Percentiles rank a stretch among this genome's conserved stretches.
Conservation (phyloP, 2,797 vertebrate genomes). For the Esox lucius region DNA sequence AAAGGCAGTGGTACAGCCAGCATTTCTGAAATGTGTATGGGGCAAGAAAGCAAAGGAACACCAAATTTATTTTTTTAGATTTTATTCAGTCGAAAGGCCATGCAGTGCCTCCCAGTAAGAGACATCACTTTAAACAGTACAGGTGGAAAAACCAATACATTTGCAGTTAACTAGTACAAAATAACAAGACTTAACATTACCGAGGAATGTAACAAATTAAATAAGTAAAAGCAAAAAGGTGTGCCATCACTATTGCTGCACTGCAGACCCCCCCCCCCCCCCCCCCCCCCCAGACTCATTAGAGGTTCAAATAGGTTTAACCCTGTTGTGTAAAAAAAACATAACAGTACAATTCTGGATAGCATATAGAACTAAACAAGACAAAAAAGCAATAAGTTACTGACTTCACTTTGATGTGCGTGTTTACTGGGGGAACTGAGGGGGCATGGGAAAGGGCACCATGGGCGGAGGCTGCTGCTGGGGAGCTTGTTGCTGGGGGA, state of each 20-base stretch:
- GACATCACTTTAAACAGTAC: constrained; percentile 88
- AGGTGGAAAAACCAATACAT: constrained; percentile 83
- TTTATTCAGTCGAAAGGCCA: constrained; percentile 85
- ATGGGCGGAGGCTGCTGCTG: constrained; percentile 73
- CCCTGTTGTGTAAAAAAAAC: constrained; percentile 70
- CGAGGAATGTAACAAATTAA: constrained; percentile 84
- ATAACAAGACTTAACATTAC: constrained; percentile 69
- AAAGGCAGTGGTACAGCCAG: neutral
- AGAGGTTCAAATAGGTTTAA: constrained; percentile 57
- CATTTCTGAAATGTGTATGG: neutral
- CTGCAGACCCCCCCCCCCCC: constrained; percentile 83
- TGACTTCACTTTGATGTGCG: constrained; percentile 59
- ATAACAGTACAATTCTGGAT: constrained; percentile 81
- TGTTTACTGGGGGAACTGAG: constrained; percentile 89
- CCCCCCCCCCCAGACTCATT: constrained; percentile 56
- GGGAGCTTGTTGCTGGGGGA: constrained; percentile 77
- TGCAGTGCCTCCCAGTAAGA: constrained; percentile 87
- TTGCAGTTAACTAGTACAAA: constrained; percentile 97
- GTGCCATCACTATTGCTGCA: constrained; percentile 88
- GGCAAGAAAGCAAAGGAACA: constrained; percentile 1
- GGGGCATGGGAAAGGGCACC: constrained; percentile 93
- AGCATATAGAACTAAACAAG: constrained; percentile 62
- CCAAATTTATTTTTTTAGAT: constrained; percentile 1
- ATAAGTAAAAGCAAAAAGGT: constrained; percentile 85
- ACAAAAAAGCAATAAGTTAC: constrained; percentile 81